phyloP scores from a whole-genome alignment of 2,888 invertebrate genomes.

The Chymomyza caudatula region DNA sequence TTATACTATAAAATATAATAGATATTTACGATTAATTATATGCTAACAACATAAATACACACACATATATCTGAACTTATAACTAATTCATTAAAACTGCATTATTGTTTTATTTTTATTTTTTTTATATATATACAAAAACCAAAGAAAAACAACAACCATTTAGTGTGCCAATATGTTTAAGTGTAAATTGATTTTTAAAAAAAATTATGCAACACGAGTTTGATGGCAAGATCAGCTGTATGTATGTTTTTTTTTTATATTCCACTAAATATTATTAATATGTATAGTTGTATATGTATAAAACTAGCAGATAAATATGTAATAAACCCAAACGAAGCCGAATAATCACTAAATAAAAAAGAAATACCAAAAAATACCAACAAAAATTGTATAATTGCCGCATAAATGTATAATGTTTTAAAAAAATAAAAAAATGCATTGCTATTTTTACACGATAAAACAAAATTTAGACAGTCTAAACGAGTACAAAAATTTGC shows the following conservation, averaged over 20 bases:
- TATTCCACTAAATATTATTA: constrained; percentile 27
- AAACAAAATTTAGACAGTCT: constrained; percentile 29
- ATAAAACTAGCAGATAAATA: constrained; percentile 2
- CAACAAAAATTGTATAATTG: constrained; percentile 1
- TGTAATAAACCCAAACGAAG: background rate
- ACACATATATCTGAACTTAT: background rate
- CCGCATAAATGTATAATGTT: constrained; percentile 8
- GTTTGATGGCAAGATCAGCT: background rate
- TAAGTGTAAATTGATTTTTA: constrained; percentile 53
- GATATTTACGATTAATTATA: background rate
- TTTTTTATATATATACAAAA: background rate
- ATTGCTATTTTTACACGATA: constrained; percentile 65
- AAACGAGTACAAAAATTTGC: constrained; percentile 63
- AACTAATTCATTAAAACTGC: constrained; percentile 4
- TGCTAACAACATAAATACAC: background rate
- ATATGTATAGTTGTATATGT: constrained; percentile 43
- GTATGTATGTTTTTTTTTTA: constrained; percentile 3
- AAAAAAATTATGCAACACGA: too few relatives aligned
- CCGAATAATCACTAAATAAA: constrained; percentile 9
- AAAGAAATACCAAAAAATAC: constrained; percentile 15
- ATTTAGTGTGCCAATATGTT: constrained; percentile 73
- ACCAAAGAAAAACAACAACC: constrained; percentile 32
- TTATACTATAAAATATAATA: constrained; percentile 22
- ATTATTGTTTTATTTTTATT: constrained; percentile 4
- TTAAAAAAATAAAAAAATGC: constrained; percentile 18